Percentiles rank a stretch among this genome's conserved stretches.
phyloP scores from a whole-genome alignment of 1,140 invertebrate species.

The Plectus sambesii region DNA sequence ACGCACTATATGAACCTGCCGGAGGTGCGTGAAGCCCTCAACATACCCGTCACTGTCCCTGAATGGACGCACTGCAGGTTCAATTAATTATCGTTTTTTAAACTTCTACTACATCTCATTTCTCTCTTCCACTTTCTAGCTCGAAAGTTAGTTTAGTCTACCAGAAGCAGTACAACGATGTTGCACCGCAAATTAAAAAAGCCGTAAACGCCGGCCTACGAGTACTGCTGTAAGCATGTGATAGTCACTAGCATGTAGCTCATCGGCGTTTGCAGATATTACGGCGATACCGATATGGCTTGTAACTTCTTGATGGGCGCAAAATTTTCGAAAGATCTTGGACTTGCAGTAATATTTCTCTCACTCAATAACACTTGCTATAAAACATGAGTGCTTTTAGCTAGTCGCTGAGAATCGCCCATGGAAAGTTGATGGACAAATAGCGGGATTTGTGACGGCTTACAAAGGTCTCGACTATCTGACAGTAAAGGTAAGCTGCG shows the following conservation, averaged over 20 bases:
- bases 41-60: conserved; percentile 15
- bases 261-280: too few relatives aligned
- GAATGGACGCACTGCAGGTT: conserved; percentile 22
- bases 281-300: conserved; percentile 53
- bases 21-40: conserved; percentile 21
- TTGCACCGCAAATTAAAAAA: conserved; percentile 13
- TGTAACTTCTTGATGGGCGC: conserved; percentile 50
- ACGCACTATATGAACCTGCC: conserved; percentile 21
- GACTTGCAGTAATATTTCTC: too few relatives aligned
- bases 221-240: conserved; percentile 50
- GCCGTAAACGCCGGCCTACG: conserved; percentile 18
- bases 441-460: conserved; percentile 18
- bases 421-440: conserved; percentile 20
- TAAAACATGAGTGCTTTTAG: too few relatives aligned
- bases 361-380: too few relatives aligned
- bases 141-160: conserved; percentile 16
- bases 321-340: conserved; percentile 20
- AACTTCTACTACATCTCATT: too few relatives aligned
- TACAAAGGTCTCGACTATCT: conserved; percentile 20
- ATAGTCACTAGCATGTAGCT: too few relatives aligned
- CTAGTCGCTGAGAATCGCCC: conserved; percentile 13
- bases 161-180: conserved; percentile 18
- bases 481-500: too few relatives aligned
- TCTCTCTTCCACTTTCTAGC: too few relatives aligned
- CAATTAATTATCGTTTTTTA: too few relatives aligned